A percentile compares a stretch with the other conserved stretches of the same genome.
Conservation (phyloP, 2,888 invertebrate genomes). For the Eupithecia inturbata region DNA sequence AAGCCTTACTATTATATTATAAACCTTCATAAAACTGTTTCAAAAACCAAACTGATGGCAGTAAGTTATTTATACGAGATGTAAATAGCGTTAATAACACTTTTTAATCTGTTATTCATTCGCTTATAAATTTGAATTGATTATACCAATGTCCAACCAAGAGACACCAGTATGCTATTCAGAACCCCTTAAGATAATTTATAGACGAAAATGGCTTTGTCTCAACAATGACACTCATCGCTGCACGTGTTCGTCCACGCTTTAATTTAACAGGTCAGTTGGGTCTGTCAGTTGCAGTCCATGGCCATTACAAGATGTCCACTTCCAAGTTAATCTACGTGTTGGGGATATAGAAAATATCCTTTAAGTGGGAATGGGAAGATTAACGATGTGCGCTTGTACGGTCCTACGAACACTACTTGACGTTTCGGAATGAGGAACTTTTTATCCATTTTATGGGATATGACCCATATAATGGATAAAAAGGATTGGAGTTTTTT, state of each 20-base stretch:
- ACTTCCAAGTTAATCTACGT: conserved; percentile 18
- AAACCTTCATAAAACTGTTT: not conserved
- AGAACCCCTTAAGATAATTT: not conserved
- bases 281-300: conserved; percentile 11
- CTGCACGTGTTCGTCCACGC: not conserved
- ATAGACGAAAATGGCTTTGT: not conserved
- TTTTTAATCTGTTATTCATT: too few relatives aligned
- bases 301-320: conserved; percentile 27
- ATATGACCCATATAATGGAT: too few relatives aligned
- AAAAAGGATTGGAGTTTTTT: not conserved
- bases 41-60: not conserved
- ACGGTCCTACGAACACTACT: conserved; percentile 25
- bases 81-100: not conserved
- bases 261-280: conserved; percentile 16
- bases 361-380: conserved; percentile 41
- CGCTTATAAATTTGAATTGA: not conserved
- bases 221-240: not conserved
- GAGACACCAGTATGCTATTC: not conserved
- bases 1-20: too few relatives aligned
- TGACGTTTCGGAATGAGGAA: conserved; percentile 26
- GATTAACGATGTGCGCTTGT: conserved; percentile 47
- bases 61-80: not conserved
- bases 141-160: not conserved
- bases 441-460: conserved; percentile 25
- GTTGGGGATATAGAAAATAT: conserved; percentile 37